phyloP scores from a whole-genome alignment of 2,888 invertebrate species.

The Agrochola macilenta region DNA sequence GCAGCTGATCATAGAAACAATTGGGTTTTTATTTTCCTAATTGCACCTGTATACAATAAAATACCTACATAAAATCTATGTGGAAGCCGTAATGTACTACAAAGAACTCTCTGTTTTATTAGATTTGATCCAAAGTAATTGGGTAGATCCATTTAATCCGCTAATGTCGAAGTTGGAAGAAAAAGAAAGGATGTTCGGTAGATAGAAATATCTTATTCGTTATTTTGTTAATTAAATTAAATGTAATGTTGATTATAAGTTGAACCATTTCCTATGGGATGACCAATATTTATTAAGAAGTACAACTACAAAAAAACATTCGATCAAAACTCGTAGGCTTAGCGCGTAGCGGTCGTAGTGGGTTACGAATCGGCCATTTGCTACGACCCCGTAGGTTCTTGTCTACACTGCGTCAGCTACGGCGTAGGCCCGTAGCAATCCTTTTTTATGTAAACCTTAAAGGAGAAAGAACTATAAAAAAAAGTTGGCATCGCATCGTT shows the following conservation, averaged over 20 bases:
- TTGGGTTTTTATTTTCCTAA: not conserved
- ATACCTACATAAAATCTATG: not conserved
- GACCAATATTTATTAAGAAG: not conserved
- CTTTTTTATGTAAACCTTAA: not conserved
- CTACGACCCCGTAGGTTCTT: slow-evolving; percentile 31
- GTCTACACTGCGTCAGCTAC: slow-evolving; percentile 11
- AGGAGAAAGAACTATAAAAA: not conserved
- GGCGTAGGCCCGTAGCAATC: slow-evolving; percentile 29
- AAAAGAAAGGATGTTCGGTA: slow-evolving; percentile 20
- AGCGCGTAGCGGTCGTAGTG: slow-evolving; percentile 25
- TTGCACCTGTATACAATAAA: slow-evolving; percentile 3
- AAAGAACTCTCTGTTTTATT: slow-evolving; percentile 26
- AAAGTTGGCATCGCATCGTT: not conserved
- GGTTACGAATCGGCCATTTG: slow-evolving; percentile 25
- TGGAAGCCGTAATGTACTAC: not conserved
- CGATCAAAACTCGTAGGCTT: not conserved
- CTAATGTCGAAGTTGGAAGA: slow-evolving; percentile 23
- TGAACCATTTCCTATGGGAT: not conserved
- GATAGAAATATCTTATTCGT: slow-evolving; percentile 9
- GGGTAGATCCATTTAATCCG: slow-evolving; percentile 50
- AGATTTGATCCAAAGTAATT: slow-evolving; percentile 51
- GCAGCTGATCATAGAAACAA: not conserved
- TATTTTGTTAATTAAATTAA: slow-evolving; percentile 22
- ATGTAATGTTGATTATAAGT: slow-evolving; percentile 4
- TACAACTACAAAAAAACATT: not conserved